Evolutionary conservation across 2,888 invertebrate genomes (phyloP).

Genomic region (Vanessa cardui): DNA sequence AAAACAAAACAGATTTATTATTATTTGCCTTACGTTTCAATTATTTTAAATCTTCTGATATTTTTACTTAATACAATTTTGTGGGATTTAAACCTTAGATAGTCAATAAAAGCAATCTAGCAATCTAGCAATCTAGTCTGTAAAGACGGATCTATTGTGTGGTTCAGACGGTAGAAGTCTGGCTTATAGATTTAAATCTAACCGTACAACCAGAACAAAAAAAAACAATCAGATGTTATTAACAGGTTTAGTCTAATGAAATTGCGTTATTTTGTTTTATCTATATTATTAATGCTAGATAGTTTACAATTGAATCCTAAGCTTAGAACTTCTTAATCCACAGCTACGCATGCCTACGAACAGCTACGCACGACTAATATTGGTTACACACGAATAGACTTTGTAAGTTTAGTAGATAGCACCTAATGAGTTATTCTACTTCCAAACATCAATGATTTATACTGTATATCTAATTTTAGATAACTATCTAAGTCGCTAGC

Average conservation of each 20-base stretch:
- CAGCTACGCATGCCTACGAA: no score
- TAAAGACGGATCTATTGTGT: background rate
- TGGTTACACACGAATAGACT: no score
- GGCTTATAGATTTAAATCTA: background rate
- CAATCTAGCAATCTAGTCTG: background rate
- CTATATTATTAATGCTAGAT: no score
- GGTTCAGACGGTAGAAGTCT: conserved; percentile 1
- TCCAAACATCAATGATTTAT: no score
- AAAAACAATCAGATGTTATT: background rate
- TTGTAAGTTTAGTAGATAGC: no score
- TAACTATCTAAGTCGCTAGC: no score
- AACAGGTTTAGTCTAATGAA: background rate
- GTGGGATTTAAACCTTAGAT: background rate
- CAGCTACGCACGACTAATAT: no score
- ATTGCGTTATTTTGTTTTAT: background rate
- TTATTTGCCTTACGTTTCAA: background rate
- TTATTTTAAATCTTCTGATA: background rate
- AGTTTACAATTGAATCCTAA: no score
- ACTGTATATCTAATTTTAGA: no score
- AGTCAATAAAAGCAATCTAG: background rate
- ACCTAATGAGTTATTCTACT: no score
- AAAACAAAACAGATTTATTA: background rate
- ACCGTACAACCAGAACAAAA: background rate
- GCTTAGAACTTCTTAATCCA: no score
- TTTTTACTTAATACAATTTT: background rate